phyloP scores from a whole-genome alignment of 2,888 invertebrate genomes.

The Apamea epomidion region DNA sequence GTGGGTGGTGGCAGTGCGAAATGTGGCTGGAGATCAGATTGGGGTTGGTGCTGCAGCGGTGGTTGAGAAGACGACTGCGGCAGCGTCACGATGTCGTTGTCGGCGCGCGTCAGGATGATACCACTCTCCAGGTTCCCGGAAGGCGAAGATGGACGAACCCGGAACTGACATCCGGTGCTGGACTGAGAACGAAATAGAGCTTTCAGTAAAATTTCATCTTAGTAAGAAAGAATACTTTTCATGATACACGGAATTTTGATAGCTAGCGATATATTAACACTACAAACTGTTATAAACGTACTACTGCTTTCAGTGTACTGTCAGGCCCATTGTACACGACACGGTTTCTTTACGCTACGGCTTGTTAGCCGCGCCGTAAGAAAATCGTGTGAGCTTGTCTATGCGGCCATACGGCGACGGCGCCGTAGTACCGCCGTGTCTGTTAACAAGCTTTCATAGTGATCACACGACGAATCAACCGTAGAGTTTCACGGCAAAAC shows the following conservation, averaged over 20 bases:
- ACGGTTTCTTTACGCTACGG: no score
- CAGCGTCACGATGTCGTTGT: constrained; percentile 55
- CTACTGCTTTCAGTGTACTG: not conserved
- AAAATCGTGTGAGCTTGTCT: no score
- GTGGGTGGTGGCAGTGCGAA: constrained; percentile 81
- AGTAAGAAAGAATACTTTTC: not conserved
- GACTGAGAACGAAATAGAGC: constrained; percentile 52
- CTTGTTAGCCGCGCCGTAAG: no score
- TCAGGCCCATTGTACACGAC: no score
- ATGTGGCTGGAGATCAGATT: constrained; percentile 78
- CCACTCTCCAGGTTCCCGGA: constrained; percentile 69
- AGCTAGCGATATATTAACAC: not conserved
- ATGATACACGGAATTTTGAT: not conserved
- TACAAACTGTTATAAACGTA: not conserved
- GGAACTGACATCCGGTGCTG: constrained; percentile 79
- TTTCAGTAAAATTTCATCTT: constrained; percentile 1
- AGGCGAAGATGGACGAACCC: constrained; percentile 78
- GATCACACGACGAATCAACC: no score
- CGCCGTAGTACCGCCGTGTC: no score
- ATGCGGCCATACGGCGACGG: no score
- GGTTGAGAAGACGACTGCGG: constrained; percentile 56
- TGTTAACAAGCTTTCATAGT: no score
- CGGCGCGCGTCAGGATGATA: constrained; percentile 56
- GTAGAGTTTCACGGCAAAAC: no score
- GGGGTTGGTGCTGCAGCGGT: constrained; percentile 54